phyloP scores from a whole-genome alignment of 2,888 invertebrate genomes.

The Norana najaformis region DNA sequence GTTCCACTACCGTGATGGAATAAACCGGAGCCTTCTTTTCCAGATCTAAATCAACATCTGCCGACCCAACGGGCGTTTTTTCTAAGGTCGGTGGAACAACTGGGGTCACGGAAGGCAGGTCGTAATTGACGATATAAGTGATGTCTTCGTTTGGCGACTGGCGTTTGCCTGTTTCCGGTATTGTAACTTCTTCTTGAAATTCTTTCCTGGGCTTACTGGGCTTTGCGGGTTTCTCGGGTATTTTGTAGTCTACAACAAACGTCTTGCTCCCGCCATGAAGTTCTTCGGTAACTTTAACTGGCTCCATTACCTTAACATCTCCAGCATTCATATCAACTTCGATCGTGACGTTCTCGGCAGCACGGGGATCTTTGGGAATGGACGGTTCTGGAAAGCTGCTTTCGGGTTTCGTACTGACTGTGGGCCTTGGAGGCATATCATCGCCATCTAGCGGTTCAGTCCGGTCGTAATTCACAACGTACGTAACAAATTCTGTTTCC shows the following conservation, averaged over 20 bases:
- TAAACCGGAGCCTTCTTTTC: not conserved
- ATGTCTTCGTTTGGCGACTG: not conserved
- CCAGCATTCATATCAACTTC: conserved; percentile 17
- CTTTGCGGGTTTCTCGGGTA: not conserved
- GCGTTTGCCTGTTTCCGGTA: not conserved
- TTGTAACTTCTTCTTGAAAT: not conserved
- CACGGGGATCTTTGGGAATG: not conserved
- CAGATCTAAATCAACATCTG: not conserved
- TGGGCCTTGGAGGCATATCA: not conserved
- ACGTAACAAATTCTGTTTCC: not conserved
- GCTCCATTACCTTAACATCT: not conserved
- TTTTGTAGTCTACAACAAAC: not conserved
- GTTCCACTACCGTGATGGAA: not conserved
- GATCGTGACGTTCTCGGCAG: not conserved
- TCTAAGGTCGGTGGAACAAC: not conserved
- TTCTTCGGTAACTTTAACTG: not conserved
- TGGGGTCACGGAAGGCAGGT: not conserved
- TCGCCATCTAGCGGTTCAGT: not conserved
- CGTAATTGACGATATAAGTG: not conserved
- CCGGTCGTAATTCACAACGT: conserved; percentile 3
- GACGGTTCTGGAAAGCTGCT: not conserved
- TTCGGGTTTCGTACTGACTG: not conserved
- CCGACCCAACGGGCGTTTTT: not conserved
- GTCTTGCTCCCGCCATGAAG: not conserved
- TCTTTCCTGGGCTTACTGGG: not conserved